Evolutionary conservation across 2,113 vertebrate species (phyloP).

Genomic region (Chloropsis cyanopogon): DNA sequence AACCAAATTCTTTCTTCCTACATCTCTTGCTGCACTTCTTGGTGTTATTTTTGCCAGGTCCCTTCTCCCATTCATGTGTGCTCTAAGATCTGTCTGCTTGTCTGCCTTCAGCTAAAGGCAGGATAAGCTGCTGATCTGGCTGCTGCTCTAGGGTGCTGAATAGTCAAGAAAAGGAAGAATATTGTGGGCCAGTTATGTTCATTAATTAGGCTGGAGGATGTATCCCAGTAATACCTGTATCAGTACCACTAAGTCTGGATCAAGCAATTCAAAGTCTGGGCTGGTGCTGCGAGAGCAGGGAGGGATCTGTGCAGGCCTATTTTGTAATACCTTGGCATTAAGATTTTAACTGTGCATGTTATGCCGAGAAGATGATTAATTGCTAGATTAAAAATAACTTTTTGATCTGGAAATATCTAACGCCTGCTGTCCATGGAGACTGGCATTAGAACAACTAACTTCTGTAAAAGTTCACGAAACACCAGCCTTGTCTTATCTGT

Average conservation of each 20-base stretch:
- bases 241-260: neutral
- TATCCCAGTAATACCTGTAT: neutral
- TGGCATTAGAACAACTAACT: neutral
- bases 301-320: neutral
- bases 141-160: neutral
- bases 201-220: neutral
- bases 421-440: neutral
- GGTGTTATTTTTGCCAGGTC: neutral
- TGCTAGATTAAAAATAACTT: constrained; percentile 28
- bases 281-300: neutral
- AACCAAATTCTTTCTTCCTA: neutral
- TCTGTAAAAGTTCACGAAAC: neutral
- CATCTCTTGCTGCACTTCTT: neutral
- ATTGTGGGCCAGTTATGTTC: neutral
- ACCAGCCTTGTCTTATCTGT: neutral
- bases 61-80: rapidly evolving
- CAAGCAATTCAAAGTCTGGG: neutral
- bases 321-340: neutral
- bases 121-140: neutral
- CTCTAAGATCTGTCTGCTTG: neutral
- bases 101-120: neutral
- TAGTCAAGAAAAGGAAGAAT: neutral
- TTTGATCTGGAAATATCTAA: constrained; percentile 12
- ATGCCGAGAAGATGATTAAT: constrained; percentile 42
- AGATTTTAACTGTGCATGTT: constrained; percentile 19